Conservation (phyloP, 2,113 vertebrate genomes). For the Mormoops blainvillei region DNA sequence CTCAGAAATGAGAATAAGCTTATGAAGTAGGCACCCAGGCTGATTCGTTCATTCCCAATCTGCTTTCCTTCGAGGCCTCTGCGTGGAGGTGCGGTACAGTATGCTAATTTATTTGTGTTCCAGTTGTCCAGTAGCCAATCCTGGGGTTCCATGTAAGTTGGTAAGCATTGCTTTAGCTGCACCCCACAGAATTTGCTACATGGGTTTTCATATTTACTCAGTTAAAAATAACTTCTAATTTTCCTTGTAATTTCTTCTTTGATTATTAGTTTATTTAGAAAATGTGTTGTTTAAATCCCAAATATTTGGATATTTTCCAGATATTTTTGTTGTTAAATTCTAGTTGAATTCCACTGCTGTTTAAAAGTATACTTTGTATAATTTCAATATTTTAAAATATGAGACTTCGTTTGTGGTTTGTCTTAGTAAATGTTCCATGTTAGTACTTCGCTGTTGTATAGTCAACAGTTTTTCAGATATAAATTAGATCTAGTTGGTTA, state of each 20-base stretch:
- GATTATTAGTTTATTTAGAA: background rate
- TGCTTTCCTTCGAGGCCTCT: background rate
- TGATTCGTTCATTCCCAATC: background rate
- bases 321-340: background rate
- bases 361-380: background rate
- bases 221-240: background rate
- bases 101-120: background rate
- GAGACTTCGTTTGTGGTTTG: background rate
- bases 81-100: background rate
- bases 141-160: background rate
- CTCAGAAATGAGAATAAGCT: background rate
- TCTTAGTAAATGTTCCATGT: background rate
- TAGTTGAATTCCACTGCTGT: background rate
- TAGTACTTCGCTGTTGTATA: background rate
- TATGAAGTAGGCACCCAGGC: background rate
- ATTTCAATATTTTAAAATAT: background rate
- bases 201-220: background rate
- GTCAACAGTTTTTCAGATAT: background rate
- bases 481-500: background rate
- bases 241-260: background rate
- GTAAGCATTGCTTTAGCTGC: background rate
- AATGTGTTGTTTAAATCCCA: background rate
- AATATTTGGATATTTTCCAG: background rate
- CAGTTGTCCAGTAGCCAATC: background rate
- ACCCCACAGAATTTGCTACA: background rate